These are phyloP conservation scores for Diaperis boleti DNA, from an alignment of 2,888 invertebrate species.

Conservation along the genomic window DNA sequence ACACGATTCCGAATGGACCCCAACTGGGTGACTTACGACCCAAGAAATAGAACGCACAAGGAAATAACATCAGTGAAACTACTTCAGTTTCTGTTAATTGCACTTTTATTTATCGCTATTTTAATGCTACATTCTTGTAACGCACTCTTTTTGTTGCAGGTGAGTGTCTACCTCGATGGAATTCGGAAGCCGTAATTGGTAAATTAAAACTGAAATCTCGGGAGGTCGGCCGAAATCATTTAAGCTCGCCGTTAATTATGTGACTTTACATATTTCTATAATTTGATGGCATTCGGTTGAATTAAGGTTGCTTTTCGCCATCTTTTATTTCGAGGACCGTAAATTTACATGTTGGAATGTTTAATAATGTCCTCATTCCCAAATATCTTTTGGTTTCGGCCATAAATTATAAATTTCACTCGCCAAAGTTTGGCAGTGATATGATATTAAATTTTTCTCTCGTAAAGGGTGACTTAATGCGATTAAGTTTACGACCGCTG, in stretches of 20 bases:
- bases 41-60: slow-evolving; percentile 42
- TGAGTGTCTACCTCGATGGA: slow-evolving; percentile 19
- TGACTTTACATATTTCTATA: slow-evolving; percentile 31
- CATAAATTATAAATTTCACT: slow-evolving; percentile 15
- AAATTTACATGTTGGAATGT: slow-evolving; percentile 39
- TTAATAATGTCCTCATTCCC: slow-evolving; percentile 40
- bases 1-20: slow-evolving; percentile 40
- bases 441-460: not conserved
- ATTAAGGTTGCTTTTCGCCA: slow-evolving; percentile 29
- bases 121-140: slow-evolving; percentile 8
- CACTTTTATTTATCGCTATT: slow-evolving; percentile 24
- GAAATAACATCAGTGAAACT: slow-evolving; percentile 42
- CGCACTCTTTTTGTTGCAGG: slow-evolving; percentile 35
- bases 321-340: not conserved
- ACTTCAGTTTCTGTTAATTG: slow-evolving; percentile 31
- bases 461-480: not conserved
- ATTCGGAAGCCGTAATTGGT: not conserved
- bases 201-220: slow-evolving; percentile 5
- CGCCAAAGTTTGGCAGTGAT: not conserved
- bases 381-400: slow-evolving; percentile 27
- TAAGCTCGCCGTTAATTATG: slow-evolving; percentile 24
- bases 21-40: slow-evolving; percentile 48
- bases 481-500: not conserved
- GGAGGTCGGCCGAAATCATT: slow-evolving; percentile 10
- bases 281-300: slow-evolving; percentile 25